These are phyloP conservation scores for Encarsia formosa DNA, from an alignment of 2,888 invertebrate species.

Conservation along the genomic window DNA sequence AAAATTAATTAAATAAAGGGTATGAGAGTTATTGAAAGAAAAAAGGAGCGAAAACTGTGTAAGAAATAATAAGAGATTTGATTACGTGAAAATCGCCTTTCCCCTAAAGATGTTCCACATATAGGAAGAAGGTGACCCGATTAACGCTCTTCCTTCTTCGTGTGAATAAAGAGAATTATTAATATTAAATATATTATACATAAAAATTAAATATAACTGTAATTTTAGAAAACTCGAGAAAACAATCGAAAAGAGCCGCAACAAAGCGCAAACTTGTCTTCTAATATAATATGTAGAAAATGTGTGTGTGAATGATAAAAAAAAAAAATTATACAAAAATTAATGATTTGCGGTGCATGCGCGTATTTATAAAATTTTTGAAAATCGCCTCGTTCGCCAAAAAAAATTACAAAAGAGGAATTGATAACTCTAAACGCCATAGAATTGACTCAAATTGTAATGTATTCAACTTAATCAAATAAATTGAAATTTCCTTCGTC, in stretches of 20 bases:
- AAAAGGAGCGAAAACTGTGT: constrained; percentile 1
- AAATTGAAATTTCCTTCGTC: too few relatives aligned
- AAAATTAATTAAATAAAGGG: constrained; percentile 2
- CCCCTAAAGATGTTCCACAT: constrained; percentile 26
- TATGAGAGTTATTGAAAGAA: neutral
- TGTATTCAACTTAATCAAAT: too few relatives aligned
- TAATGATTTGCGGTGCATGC: too few relatives aligned
- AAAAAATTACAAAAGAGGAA: too few relatives aligned
- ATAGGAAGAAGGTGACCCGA: constrained; percentile 20
- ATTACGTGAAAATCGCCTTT: constrained; percentile 28
- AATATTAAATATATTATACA: constrained; percentile 16
- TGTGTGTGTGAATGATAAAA: constrained; percentile 4
- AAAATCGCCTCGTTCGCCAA: constrained; percentile 18
- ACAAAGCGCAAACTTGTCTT: constrained; percentile 25
- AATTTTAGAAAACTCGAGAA: constrained; percentile 19
- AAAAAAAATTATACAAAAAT: neutral
- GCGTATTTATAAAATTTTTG: too few relatives aligned
- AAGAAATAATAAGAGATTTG: constrained; percentile 13
- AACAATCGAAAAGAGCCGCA: constrained; percentile 24
- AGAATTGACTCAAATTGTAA: too few relatives aligned
- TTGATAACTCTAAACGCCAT: too few relatives aligned
- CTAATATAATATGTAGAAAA: constrained; percentile 20
- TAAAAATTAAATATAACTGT: constrained; percentile 13
- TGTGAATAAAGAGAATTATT: constrained; percentile 28
- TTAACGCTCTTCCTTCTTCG: constrained; percentile 26